Conservation (phyloP, 2,113 vertebrate species). For the Stomatorhinus ivindoensis region DNA sequence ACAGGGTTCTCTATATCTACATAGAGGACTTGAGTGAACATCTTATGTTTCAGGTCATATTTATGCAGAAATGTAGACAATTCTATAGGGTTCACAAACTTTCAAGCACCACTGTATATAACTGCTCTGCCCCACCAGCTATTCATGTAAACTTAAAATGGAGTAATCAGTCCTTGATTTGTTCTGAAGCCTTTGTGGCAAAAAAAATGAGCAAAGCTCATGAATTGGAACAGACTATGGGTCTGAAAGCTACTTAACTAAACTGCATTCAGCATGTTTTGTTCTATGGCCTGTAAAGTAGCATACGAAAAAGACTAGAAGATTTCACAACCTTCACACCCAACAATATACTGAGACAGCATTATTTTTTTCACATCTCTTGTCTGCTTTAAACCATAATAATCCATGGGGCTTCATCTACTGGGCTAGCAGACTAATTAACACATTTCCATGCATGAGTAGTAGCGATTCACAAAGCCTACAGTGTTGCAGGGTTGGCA, state of each 20-base stretch:
- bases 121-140: neutral
- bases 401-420: neutral
- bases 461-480: neutral
- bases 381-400: neutral
- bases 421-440: neutral
- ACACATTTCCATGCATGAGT: neutral
- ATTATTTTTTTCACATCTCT: neutral
- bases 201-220: neutral
- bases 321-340: neutral
- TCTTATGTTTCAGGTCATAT: no score
- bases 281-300: neutral
- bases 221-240: neutral
- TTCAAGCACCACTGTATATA: neutral
- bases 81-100: no score
- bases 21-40: no score
- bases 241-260: neutral
- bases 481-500: neutral
- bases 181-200: neutral
- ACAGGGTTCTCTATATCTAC: no score
- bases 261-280: neutral
- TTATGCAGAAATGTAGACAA: no score
- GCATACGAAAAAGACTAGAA: neutral
- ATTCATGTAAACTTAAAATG: neutral
- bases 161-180: neutral
- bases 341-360: neutral